Percentiles rank a stretch among this genome's conserved stretches.
Conservation (phyloP, 2,797 vertebrate genomes). For the Molossus molossus region DNA sequence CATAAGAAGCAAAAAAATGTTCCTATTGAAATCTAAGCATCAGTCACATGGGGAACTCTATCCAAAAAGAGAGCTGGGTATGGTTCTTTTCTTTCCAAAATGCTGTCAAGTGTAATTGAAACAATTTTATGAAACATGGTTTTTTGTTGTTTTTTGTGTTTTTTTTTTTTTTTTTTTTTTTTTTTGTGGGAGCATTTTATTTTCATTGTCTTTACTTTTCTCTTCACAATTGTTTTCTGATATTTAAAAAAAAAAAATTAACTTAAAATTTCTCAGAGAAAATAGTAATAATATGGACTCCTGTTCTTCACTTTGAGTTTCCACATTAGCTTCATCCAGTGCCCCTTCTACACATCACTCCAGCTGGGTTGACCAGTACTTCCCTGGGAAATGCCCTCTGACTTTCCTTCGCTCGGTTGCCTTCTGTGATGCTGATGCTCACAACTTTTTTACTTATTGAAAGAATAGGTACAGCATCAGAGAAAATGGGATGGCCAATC, state of each 20-base stretch:
- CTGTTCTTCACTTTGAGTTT: neutral
- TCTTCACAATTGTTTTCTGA: neutral
- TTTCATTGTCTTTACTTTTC: neutral
- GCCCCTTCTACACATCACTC: neutral
- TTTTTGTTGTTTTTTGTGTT: too few relatives aligned
- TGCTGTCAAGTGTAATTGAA: neutral
- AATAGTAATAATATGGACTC: neutral
- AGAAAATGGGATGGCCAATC: neutral
- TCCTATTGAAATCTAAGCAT: constrained; percentile 46
- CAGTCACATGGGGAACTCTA: neutral
- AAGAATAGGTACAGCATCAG: neutral
- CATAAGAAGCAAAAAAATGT: neutral
- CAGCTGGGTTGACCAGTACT: neutral
- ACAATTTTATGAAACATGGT: neutral
- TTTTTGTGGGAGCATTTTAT: neutral
- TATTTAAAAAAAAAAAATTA: constrained; percentile 63
- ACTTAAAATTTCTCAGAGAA: constrained; percentile 56
- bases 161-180: neutral
- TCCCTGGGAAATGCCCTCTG: accelerated
- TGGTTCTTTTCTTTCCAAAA: neutral
- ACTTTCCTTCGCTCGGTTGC: neutral
- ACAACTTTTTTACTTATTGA: neutral
- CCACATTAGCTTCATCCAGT: neutral
- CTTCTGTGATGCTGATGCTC: neutral
- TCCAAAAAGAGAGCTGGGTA: neutral